Conservation (phyloP, 2,113 vertebrate species). For the Trinectes maculatus region DNA sequence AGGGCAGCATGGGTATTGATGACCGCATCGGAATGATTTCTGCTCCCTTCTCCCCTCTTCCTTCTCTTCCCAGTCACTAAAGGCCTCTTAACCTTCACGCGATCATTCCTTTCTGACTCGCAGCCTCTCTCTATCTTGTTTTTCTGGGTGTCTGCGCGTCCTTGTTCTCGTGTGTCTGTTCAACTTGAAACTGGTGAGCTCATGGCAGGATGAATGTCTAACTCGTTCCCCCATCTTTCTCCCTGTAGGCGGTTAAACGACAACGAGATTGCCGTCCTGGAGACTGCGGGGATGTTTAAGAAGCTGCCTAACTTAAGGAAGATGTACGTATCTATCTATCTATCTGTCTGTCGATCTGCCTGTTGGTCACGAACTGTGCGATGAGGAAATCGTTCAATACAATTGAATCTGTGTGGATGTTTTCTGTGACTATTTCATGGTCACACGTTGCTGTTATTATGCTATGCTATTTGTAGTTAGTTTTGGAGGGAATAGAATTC, state of each 20-base stretch:
- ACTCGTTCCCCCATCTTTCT: conserved; percentile 21
- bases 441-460: background rate
- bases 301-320: conserved; percentile 93
- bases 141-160: background rate
- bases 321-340: conserved; percentile 84
- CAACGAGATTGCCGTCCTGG: conserved; percentile 92
- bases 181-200: conserved; percentile 27
- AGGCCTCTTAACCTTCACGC: conserved; percentile 51
- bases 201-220: conserved; percentile 38
- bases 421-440: background rate
- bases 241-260: conserved; percentile 90
- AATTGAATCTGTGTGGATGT: background rate
- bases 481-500: background rate
- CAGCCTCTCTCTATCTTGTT: conserved; percentile 9
- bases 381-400: background rate
- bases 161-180: conserved; percentile 10
- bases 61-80: conserved; percentile 27
- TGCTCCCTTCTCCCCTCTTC: conserved; percentile 9
- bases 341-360: background rate
- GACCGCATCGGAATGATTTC: conserved; percentile 72
- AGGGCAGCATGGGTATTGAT: conserved; percentile 72
- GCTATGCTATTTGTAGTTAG: background rate
- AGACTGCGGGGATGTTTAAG: conserved; percentile 90
- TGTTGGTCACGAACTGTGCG: background rate
- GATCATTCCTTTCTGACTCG: conserved; percentile 5